Percentiles rank a stretch among this genome's conserved stretches.
Evolutionary conservation across 1,140 invertebrate species (phyloP).

Genomic region (Penaeus chinensis): DNA sequence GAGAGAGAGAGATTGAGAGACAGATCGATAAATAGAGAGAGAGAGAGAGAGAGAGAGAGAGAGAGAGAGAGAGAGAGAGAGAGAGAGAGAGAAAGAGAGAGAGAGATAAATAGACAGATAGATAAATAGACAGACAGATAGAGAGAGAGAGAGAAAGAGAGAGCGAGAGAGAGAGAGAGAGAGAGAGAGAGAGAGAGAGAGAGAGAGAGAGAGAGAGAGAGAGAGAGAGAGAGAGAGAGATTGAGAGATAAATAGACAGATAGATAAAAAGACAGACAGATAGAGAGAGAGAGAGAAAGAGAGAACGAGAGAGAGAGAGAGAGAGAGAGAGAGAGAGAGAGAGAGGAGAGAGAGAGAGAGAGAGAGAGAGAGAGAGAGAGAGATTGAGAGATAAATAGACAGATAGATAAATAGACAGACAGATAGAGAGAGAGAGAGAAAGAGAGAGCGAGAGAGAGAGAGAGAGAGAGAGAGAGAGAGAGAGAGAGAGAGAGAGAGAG

Average conservation of each 20-base stretch:
- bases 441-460: not conserved
- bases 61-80: too few relatives aligned
- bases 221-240: not conserved
- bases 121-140: not conserved
- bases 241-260: not conserved
- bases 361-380: not conserved
- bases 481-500: not conserved
- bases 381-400: not conserved
- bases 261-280: not conserved
- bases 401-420: not conserved
- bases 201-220: not conserved
- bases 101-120: not conserved
- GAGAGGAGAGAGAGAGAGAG: not conserved
- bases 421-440: not conserved
- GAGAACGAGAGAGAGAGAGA: not conserved
- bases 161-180: not conserved
- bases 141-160: not conserved
- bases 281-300: constrained; percentile 2
- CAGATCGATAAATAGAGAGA: not conserved
- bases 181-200: constrained; percentile 11
- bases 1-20: not conserved
- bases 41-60: too few relatives aligned
- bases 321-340: not conserved
- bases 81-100: too few relatives aligned
- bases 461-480: constrained; percentile 4